Base-by-base conservation (phyloP, 1,140 invertebrate genomes). In the Tribolium castaneum region DNA sequence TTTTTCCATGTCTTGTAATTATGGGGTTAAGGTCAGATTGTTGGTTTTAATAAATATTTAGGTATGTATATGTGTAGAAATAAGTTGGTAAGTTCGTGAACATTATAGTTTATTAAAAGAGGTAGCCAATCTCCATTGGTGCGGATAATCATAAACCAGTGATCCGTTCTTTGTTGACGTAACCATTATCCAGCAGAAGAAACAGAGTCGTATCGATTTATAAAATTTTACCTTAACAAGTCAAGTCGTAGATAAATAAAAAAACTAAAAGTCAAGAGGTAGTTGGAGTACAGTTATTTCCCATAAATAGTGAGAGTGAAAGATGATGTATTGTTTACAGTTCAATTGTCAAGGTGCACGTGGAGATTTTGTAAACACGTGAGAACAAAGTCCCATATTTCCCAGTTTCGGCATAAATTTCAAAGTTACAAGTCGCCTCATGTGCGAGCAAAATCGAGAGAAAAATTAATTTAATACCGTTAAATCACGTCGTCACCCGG, bases 401-500 rank as follows among this genome's bases (percentile, higher is more conserved):
- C 6, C 5, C n/a, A 12, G 14, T 52, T 52, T 14, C n/a, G 16
- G 13, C 16, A 52, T 52, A 52, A 19, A 19, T 9, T 52, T 19
- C 25, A 0, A 30, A 19, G 16, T 19, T 19, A 2, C 16, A 19
- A 19, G 16, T 19, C 2, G 16, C 16, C 16, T 19, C 16, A 19
- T 19, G 13, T 52, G 16, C 16, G 16, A 19, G 50, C 16, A 3
- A 0, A 30, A 4, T 30, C 6, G 16, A 19, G 19, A 56, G 10
- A 59, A 59, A 59, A 59, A 59, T 59, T 3, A 22, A 35, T 66
- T 9, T 13, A 35, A 22, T 66, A 5, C 30, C 59, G 59, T 66
- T 66, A 35, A 66, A 35, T 66, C 25, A 66, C 59, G 59, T 66
- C 30, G 30, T 59, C 54, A 59, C 16, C 19, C 16, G 30, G 54